A percentile compares a stretch with the other conserved stretches of the same genome.
phyloP scores from a whole-genome alignment of 2,888 invertebrate genomes.

The Gisinianus flammeolus region DNA sequence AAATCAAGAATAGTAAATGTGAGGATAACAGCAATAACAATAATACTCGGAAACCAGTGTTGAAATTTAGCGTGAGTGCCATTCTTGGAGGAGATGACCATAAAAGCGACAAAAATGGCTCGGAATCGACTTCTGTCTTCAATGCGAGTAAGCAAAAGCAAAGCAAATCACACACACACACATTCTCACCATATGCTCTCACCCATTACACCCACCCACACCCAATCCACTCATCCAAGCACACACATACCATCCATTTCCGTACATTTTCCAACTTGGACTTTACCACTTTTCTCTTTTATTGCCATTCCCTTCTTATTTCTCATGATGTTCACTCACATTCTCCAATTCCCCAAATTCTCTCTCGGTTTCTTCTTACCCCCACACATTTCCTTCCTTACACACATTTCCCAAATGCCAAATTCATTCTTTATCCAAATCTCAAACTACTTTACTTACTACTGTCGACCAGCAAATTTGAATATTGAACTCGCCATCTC shows the following conservation, averaged over 20 bases:
- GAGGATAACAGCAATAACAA: constrained; percentile 53
- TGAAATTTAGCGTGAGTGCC: constrained; percentile 92
- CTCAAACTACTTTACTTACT: background rate
- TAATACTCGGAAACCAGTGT: constrained; percentile 70
- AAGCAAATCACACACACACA: no score
- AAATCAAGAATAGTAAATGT: constrained; percentile 45
- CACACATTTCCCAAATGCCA: background rate
- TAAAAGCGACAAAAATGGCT: constrained; percentile 55
- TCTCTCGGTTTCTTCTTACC: no score
- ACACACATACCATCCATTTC: constrained; percentile 11
- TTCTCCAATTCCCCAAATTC: background rate
- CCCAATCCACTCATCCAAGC: background rate
- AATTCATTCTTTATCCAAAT: no score
- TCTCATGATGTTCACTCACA: background rate
- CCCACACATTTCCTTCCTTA: no score
- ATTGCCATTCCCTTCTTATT: background rate
- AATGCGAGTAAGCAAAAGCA: constrained; percentile 58
- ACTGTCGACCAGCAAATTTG: background rate
- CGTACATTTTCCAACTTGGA: constrained; percentile 18
- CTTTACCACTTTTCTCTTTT: constrained; percentile 3
- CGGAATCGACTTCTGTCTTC: constrained; percentile 56
- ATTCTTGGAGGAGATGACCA: constrained; percentile 74
- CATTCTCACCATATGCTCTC: constrained; percentile 35
- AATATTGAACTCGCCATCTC: no score
- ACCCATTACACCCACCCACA: constrained; percentile 24